phyloP scores from a whole-genome alignment of 2,888 invertebrate genomes.

The Dysmachus trigonus region DNA sequence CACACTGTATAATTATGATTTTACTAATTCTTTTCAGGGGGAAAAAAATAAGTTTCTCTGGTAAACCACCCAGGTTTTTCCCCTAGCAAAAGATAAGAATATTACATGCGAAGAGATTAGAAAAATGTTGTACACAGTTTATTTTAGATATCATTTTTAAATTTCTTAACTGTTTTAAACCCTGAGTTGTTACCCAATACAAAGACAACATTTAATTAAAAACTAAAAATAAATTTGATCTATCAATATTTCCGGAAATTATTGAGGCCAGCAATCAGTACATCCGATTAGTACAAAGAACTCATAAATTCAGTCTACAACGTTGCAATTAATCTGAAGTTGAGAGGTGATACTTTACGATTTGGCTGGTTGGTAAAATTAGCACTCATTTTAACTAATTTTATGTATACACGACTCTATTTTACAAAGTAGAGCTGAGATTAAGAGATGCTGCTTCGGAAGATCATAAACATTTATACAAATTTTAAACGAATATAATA shows the following conservation, averaged over 20 bases:
- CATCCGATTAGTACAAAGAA: not conserved
- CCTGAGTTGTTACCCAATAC: not conserved
- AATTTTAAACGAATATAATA: not conserved
- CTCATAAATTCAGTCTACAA: not conserved
- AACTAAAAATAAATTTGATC: not conserved
- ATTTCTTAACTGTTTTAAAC: not conserved
- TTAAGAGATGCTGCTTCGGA: not conserved
- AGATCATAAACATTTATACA: not conserved
- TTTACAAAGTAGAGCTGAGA: not conserved
- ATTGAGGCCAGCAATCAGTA: not conserved
- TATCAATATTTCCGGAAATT: not conserved
- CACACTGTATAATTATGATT: too few relatives aligned
- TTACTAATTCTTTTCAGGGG: too few relatives aligned
- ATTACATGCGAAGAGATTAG: too few relatives aligned
- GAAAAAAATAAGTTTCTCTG: not conserved
- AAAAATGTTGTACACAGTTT: not conserved
- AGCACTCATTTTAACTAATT: not conserved
- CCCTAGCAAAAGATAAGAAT: not conserved
- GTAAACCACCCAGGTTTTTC: not conserved
- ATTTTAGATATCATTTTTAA: not conserved
- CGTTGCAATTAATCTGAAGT: not conserved
- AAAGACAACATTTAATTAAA: not conserved
- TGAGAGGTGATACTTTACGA: too few relatives aligned
- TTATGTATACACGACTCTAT: not conserved
- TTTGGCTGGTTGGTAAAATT: not conserved